A percentile compares a stretch with the other conserved stretches of the same genome.
These are phyloP conservation scores for Calidris pygmaea DNA, from an alignment of 2,113 vertebrate genomes.

Conservation along the genomic window DNA sequence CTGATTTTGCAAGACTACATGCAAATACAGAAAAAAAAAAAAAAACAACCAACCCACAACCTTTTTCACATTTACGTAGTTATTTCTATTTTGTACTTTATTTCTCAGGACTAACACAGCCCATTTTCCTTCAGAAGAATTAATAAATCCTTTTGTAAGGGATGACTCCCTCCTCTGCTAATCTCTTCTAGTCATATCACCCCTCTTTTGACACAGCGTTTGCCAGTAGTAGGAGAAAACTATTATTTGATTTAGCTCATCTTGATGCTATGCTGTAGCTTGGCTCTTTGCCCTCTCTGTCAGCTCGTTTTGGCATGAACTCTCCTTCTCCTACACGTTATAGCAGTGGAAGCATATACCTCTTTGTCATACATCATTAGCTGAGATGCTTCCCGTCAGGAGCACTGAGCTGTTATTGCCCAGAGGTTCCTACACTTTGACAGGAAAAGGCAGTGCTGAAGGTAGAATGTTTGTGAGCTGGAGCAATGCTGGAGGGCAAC, in stretches of 20 bases:
- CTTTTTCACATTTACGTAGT: not conserved
- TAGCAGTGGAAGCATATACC: not conserved
- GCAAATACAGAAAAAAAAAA: not conserved
- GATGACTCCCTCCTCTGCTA: not conserved
- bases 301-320: not conserved
- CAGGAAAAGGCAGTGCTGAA: not conserved
- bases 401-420: not conserved
- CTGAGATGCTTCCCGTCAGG: not conserved
- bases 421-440: not conserved
- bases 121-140: not conserved
- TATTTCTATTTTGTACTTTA: not conserved
- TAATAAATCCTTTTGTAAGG: not conserved
- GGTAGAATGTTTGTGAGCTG: not conserved
- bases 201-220: not conserved
- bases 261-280: not conserved
- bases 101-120: not conserved
- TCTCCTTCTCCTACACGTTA: not conserved
- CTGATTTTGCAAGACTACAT: not conserved
- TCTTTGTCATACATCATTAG: not conserved
- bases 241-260: not conserved
- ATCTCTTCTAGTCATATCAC: not conserved
- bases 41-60: not conserved
- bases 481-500: not conserved
- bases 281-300: not conserved
- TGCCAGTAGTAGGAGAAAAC: not conserved